These are phyloP conservation scores for Fringilla coelebs DNA, from an alignment of 2,797 vertebrate genomes.

Conservation along the genomic window DNA sequence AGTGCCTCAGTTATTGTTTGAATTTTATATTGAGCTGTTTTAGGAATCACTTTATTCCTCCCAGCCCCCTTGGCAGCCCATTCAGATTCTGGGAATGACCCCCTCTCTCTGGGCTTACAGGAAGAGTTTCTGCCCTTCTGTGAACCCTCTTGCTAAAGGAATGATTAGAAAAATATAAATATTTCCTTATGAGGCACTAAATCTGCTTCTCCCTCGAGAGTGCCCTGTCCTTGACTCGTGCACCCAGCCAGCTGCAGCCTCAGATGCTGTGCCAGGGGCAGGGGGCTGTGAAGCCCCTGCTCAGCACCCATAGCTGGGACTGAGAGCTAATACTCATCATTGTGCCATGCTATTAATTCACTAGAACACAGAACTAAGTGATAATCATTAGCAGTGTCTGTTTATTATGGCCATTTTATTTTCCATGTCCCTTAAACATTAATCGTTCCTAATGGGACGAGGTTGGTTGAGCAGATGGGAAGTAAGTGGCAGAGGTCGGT, in stretches of 20 bases:
- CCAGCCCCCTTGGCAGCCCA: not conserved
- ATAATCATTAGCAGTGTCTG: not conserved
- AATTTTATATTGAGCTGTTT: not conserved
- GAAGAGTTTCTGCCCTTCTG: not conserved
- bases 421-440: not conserved
- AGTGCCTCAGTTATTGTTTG: not conserved
- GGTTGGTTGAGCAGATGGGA: not conserved
- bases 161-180: not conserved
- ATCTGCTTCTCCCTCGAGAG: not conserved
- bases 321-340: not conserved
- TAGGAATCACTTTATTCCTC: not conserved
- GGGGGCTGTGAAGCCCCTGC: not conserved
- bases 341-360: not conserved
- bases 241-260: not conserved
- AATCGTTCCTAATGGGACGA: not conserved
- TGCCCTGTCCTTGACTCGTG: not conserved
- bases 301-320: accelerated
- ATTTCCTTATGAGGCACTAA: not conserved
- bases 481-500: not conserved
- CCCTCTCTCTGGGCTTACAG: too few species aligned
- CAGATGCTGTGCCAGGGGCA: accelerated
- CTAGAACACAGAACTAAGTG: not conserved
- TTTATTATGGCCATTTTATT: conserved; percentile 9
- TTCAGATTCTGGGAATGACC: not conserved
- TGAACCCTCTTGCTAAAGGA: not conserved